Evolutionary conservation across 2,113 vertebrate species (phyloP).

Genomic region (Calidris pugnax): DNA sequence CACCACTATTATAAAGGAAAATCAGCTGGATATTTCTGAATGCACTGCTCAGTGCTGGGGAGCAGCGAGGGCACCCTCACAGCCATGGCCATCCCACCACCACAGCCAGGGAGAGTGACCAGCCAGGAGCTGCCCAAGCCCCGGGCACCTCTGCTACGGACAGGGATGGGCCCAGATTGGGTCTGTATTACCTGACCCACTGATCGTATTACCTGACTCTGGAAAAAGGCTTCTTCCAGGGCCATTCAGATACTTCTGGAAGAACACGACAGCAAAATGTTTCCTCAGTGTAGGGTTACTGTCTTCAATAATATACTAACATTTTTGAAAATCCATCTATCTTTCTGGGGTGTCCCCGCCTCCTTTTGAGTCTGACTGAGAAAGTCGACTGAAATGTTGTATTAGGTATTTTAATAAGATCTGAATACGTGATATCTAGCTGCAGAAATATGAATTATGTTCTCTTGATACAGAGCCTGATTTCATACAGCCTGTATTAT

Average conservation of each 20-base stretch:
- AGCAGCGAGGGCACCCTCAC: rapidly evolving
- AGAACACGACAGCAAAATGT: not conserved
- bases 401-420: not conserved
- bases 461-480: not conserved
- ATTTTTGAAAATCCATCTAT: not conserved
- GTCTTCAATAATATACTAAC: not conserved
- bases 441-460: not conserved
- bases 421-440: not conserved
- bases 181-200: too few species aligned
- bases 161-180: too few species aligned
- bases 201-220: not conserved
- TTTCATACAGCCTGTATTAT: not conserved
- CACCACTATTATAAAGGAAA: not conserved
- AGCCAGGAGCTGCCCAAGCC: not conserved
- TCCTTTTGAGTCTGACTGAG: not conserved
- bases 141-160: rapidly evolving
- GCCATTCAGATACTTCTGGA: not conserved
- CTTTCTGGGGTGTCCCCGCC: not conserved
- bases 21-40: not conserved
- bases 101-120: not conserved
- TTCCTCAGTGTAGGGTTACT: not conserved
- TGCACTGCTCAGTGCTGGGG: not conserved
- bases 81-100: rapidly evolving
- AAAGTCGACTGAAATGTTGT: not conserved
- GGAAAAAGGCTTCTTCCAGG: not conserved